Conservation (phyloP, 2,797 vertebrate species). For the Oceanodroma leucorhoa region DNA sequence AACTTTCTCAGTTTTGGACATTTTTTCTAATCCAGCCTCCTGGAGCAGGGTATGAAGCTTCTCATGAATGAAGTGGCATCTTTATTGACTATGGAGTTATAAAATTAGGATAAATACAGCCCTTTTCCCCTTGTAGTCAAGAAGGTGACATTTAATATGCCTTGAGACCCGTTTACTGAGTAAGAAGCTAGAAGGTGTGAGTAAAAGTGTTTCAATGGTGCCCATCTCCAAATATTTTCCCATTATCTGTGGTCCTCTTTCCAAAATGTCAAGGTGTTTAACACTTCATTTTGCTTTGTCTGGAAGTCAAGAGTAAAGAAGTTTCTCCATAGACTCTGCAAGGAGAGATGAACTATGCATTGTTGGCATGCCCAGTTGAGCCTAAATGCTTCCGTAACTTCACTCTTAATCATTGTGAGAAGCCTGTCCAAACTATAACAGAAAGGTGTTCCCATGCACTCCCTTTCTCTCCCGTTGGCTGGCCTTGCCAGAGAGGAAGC, state of each 20-base stretch:
- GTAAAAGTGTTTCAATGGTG: background rate
- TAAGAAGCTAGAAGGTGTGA: background rate
- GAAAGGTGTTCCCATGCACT: background rate
- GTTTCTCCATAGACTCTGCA: background rate
- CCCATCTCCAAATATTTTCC: background rate
- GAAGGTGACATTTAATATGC: background rate
- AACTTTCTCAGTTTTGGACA: background rate
- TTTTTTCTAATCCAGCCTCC: conserved; percentile 15
- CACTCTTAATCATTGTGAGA: background rate
- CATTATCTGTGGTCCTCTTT: background rate
- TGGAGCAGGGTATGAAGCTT: conserved; percentile 15
- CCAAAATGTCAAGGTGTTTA: background rate
- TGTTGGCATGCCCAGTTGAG: background rate
- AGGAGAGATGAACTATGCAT: background rate
- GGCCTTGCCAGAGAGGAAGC: background rate
- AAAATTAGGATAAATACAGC: conserved; percentile 1
- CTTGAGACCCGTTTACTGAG: background rate
- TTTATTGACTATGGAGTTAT: conserved; percentile 32
- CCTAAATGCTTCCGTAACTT: background rate
- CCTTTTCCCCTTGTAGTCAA: conserved; percentile 7
- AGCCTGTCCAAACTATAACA: background rate
- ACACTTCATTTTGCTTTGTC: background rate
- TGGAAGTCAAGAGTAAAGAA: conserved; percentile 23
- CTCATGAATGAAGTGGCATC: conserved; percentile 59
- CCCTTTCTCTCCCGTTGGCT: background rate